Evolutionary conservation across 1,140 invertebrate genomes (phyloP).

Genomic region (Lasaia peninsularis): DNA sequence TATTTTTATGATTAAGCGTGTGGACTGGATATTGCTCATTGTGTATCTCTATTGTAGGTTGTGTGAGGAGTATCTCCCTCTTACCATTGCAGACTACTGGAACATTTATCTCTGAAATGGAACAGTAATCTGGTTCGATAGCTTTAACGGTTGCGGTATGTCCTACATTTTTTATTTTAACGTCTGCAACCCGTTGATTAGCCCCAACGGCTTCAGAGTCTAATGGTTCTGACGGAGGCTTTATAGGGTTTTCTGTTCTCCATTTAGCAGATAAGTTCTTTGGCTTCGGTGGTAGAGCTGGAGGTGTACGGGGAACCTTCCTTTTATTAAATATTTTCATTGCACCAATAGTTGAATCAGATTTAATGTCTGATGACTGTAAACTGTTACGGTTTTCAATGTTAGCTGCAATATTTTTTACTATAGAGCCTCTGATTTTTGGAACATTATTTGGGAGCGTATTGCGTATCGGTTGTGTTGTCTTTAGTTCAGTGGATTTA

Average conservation of each 20-base stretch:
- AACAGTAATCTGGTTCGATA: constrained; percentile 81
- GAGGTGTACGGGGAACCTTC: constrained; percentile 81
- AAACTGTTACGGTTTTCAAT: constrained; percentile 76
- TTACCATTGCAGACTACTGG: constrained; percentile 77
- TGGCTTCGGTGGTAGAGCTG: constrained; percentile 84
- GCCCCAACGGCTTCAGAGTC: constrained; percentile 81
- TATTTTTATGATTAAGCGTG: constrained; percentile 53
- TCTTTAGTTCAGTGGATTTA: constrained; percentile 67
- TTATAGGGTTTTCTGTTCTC: constrained; percentile 72
- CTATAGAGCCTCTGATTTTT: constrained; percentile 68
- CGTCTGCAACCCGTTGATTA: constrained; percentile 79
- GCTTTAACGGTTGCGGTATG: constrained; percentile 66
- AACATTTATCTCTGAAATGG: constrained; percentile 82
- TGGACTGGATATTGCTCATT: constrained; percentile 69
- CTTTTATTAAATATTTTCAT: constrained; percentile 75
- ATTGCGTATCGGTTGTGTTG: constrained; percentile 48
- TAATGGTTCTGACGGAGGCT: constrained; percentile 59
- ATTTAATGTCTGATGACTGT: constrained; percentile 59
- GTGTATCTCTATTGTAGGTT: constrained; percentile 74
- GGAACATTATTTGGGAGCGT: constrained; percentile 37
- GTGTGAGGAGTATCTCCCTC: constrained; percentile 70
- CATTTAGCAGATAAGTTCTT: constrained; percentile 81
- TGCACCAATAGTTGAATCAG: constrained; percentile 49
- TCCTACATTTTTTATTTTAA: constrained; percentile 75
- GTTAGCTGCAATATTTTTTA: constrained; percentile 79